Evolutionary conservation across 1,140 invertebrate genomes (phyloP), one percentile per base, ranked within the genome.

Genomic region (Coptotermes formosanus): DNA sequence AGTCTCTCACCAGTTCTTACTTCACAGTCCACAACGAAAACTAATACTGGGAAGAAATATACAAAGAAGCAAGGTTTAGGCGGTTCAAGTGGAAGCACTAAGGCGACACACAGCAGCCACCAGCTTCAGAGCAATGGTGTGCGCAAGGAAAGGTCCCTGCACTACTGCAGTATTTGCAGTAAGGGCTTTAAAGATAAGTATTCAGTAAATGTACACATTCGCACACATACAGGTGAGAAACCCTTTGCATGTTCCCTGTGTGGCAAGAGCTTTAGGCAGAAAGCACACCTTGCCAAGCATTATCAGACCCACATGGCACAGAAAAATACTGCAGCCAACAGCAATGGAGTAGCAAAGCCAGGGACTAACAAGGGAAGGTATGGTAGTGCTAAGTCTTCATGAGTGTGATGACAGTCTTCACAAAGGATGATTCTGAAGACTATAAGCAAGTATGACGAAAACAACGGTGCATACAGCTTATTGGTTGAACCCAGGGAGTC

Each of bases 251-350:
- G 97, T 89, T 95, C 95, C 19, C 91, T 97, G 30, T 98, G 97
- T 88, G 96, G 96, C 82, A 98, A 97, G 89, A 97, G 96, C 88
- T 98, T 98, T 91, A 93, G 98, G 30, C 98, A 99, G 91, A 99
- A 99, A 90, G 98, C 98, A 0, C 98, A 99, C 90, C 93, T 99
- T 85, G 98, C 98, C 85, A 99, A 99, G 90, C 98, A 99, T 91
- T 98, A 99, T 90, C 97, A 98, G 91, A 99, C 98, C 32, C 98
- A 99, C 91, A 95, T 96, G 87, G 95, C 95, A 16, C 95, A 96
- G 89, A 87, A 85, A 38, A 87, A 55, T 23, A 25, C 38, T 21
- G 75, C 69, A 32, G 32, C 84, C 30, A 69, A 32, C 23, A 69
- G 38, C 19, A 55, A 32, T 23, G 85, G 52, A 0, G 82, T 45